Evolutionary conservation across 1,140 invertebrate genomes (phyloP), one percentile per base, ranked within the genome.

Genomic region (Drosophila insularis): DNA sequence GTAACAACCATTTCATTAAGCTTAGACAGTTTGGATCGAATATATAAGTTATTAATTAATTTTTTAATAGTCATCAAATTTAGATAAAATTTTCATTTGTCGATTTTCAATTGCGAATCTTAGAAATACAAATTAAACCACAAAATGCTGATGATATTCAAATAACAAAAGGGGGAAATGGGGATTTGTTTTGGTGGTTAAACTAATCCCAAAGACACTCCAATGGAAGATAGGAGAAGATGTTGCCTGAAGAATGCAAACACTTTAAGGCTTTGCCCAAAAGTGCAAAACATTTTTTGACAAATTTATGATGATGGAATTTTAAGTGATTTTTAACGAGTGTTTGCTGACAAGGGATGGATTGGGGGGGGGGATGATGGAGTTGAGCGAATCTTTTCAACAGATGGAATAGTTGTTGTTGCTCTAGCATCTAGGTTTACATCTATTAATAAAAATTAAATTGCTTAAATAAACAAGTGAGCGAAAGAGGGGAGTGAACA

Each of bases 321-420:
- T 91, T 90, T 91, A 91, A 91, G 90, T 91, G 90, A 91, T 87
- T 91, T 91, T 91, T 91, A 91, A 91, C 85, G 90, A 91, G 90
- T 69, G 63, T 76, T 75, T 76, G 63, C 64, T 62, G 63, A 78
- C 63, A 63, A 40, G 68, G 13, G 14, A 43, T 37, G 35, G 66
- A 50, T 40, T 35, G 40, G 32, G 19, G 27, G 13, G 11, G 32
- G 6, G 5, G 4, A 27, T 27, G 27, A 27, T 14, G 35, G n/a
- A 19, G 68, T 35, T 68, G 23, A 21, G 63, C 32, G 55, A 39
- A 19, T 43, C 39, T 43, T 13, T 46, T 46, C 17, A 66, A 66
- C 60, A 70, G 21, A 59, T 71, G 63, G 53, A 56, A 40, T 70
- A 43, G 23, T 23, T 63, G 59, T 58, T 39, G 64, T 63, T 11